Conservation (phyloP, 2,113 vertebrate species). For the Platycercus adscitus region DNA sequence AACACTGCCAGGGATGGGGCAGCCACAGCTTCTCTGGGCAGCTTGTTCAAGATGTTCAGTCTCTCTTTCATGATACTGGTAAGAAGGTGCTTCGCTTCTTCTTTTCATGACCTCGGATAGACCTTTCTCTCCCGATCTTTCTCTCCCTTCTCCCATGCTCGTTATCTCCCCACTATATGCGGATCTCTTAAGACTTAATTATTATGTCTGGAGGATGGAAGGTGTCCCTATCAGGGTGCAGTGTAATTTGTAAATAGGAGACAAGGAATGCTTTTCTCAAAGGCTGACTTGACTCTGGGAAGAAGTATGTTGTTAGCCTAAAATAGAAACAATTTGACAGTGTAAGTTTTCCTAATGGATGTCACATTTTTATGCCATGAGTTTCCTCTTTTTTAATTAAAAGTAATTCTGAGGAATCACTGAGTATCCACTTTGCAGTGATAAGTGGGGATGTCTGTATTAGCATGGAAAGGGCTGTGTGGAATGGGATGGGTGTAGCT, state of each 20-base stretch:
- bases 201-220: too few species aligned
- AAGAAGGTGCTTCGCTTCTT: neutral
- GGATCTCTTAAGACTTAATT: neutral
- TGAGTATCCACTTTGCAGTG: neutral
- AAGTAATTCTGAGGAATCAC: slow-evolving; percentile 9
- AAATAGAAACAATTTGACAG: neutral
- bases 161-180: neutral
- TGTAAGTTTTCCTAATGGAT: neutral
- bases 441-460: neutral
- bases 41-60: neutral
- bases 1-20: neutral
- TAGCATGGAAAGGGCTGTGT: neutral
- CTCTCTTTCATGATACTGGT: neutral
- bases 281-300: neutral
- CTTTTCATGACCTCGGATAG: neutral
- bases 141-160: neutral
- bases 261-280: neutral
- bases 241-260: neutral
- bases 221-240: neutral
- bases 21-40: neutral
- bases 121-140: neutral
- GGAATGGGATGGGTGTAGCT: slow-evolving; percentile 3
- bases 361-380: neutral
- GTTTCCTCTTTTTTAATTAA: slow-evolving; percentile 14
- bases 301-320: neutral